Evolutionary conservation across 2,113 vertebrate species (phyloP).

Genomic region (Motacilla tschutschensis): DNA sequence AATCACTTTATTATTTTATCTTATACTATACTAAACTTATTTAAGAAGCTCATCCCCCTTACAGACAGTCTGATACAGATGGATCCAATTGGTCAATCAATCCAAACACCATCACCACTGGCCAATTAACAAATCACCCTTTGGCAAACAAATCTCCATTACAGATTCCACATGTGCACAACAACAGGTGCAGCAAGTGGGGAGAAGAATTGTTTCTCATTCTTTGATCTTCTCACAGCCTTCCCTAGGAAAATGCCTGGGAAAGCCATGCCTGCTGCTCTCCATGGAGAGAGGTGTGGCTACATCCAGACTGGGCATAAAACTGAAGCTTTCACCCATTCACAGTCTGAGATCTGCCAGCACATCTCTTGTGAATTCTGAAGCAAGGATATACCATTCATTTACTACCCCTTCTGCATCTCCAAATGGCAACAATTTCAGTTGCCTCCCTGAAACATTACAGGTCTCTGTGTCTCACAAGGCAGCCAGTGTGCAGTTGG

Average conservation of each 20-base stretch:
- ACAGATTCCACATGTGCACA: neutral
- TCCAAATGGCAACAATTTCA: neutral
- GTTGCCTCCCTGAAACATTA: fast-evolving
- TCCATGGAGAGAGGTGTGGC: neutral
- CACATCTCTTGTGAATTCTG: neutral
- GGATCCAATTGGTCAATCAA: neutral
- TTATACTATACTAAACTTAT: neutral
- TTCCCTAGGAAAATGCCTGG: neutral
- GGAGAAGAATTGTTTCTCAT: neutral
- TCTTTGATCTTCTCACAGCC: neutral
- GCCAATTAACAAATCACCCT: neutral
- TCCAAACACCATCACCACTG: neutral
- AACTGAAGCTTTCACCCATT: neutral
- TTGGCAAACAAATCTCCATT: neutral
- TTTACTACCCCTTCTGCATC: neutral
- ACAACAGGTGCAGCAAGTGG: neutral
- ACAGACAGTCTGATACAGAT: neutral
- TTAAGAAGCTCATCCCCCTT: neutral
- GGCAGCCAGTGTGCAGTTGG: fast-evolving
- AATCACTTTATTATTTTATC: neutral
- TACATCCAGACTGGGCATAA: neutral
- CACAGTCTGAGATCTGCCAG: neutral
- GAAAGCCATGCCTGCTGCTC: neutral
- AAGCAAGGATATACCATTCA: neutral
- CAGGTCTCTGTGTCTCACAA: neutral